These are phyloP conservation scores for Cydia strobilella DNA, from an alignment of 1,140 invertebrate species.

Conservation along the genomic window DNA sequence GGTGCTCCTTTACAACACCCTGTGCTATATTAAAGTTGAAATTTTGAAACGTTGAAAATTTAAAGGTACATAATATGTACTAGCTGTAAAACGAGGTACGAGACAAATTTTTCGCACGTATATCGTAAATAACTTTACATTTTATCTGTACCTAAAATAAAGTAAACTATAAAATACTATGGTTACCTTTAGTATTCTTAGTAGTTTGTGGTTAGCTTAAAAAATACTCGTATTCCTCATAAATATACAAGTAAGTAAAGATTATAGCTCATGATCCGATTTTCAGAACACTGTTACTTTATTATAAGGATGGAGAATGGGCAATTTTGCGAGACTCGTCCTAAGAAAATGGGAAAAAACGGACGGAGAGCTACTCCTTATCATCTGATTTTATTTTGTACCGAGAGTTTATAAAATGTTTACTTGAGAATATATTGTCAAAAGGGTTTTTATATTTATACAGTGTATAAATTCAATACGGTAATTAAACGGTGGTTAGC, in stretches of 20 bases:
- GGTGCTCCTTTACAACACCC: no score
- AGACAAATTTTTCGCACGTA: no score
- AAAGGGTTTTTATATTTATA: neutral
- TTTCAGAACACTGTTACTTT: constrained; percentile 6
- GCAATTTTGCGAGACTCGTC: neutral
- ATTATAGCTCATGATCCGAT: neutral
- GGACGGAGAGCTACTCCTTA: neutral
- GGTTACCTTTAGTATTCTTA: no score
- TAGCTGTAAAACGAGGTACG: no score
- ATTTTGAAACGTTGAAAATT: no score
- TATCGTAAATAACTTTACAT: no score
- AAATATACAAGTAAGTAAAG: neutral
- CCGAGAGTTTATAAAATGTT: neutral
- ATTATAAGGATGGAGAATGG: neutral
- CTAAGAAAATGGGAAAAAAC: neutral
- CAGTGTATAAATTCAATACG: no score
- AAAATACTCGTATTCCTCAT: neutral
- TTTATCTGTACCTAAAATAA: no score
- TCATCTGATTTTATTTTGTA: neutral
- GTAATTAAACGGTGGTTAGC: no score
- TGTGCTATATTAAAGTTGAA: no score
- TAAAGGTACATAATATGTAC: no score
- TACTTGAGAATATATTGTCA: neutral
- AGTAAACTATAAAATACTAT: neutral
- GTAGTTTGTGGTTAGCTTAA: no score